Evolutionary conservation across 2,113 vertebrate species (phyloP).

Genomic region (Tetrax tetrax): DNA sequence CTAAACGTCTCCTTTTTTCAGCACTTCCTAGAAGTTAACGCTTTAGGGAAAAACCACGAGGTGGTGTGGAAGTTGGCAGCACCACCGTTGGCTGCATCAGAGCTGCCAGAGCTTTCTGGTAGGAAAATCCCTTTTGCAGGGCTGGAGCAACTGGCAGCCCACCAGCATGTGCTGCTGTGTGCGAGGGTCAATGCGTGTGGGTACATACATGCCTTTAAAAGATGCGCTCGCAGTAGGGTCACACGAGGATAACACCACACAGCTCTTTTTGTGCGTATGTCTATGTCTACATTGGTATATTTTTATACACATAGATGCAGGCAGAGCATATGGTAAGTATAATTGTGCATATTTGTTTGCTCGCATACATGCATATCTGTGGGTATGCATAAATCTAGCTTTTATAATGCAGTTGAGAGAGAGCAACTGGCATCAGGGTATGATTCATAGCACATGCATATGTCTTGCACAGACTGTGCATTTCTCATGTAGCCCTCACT

Average conservation of each 20-base stretch:
- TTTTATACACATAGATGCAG: background rate
- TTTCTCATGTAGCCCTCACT: constrained; percentile 13
- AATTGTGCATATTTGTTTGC: constrained; percentile 41
- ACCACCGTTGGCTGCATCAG: background rate
- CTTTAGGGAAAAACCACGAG: background rate
- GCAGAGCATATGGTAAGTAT: constrained; percentile 33
- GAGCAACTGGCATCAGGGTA: background rate
- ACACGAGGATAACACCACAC: background rate
- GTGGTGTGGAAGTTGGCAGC: background rate
- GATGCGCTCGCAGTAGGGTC: background rate
- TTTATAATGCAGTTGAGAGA: background rate
- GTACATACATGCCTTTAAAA: background rate
- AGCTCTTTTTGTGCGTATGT: background rate
- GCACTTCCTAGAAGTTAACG: background rate
- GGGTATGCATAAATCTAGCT: background rate
- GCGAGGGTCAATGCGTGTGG: background rate
- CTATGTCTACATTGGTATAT: background rate
- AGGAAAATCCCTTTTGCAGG: background rate
- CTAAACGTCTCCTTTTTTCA: background rate
- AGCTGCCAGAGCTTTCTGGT: background rate
- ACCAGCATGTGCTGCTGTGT: background rate
- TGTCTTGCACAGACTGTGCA: constrained; percentile 12
- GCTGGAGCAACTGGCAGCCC: background rate
- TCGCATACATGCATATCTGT: background rate
- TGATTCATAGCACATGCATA: constrained; percentile 15